A percentile compares a stretch with the other conserved stretches of the same genome.
These are phyloP conservation scores for Oryzias dopingdopingensis DNA, from an alignment of 2,797 vertebrate genomes.

Conservation along the genomic window DNA sequence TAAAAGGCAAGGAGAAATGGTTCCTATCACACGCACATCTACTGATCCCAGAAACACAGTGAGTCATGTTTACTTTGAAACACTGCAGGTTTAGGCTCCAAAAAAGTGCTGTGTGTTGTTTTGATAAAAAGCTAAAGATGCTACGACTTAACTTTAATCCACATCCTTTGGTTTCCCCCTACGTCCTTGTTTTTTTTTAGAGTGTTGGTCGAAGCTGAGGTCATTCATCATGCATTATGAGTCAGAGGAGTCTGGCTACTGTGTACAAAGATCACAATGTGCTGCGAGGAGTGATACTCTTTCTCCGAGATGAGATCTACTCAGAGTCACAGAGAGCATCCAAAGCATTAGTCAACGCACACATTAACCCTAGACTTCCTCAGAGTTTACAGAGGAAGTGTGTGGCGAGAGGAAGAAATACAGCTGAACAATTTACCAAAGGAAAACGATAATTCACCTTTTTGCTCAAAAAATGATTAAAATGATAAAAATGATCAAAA, in stretches of 20 bases:
- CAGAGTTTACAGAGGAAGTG: slow-evolving; percentile 21
- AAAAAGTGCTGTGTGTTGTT: slow-evolving; percentile 54
- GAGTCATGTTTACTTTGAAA: slow-evolving; percentile 55
- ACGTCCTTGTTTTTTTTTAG: slow-evolving; percentile 54
- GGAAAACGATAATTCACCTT: neutral
- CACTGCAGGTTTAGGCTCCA: slow-evolving; percentile 48
- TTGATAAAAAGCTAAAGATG: slow-evolving; percentile 55
- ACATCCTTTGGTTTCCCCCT: slow-evolving; percentile 47
- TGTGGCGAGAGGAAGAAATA: slow-evolving; percentile 17
- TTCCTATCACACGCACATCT: slow-evolving; percentile 35
- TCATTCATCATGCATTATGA: slow-evolving; percentile 73
- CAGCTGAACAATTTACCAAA: slow-evolving; percentile 7
- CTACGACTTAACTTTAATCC: slow-evolving; percentile 41
- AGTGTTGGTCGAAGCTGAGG: slow-evolving; percentile 64
- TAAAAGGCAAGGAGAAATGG: slow-evolving; percentile 22
- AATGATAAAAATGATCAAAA: no score
- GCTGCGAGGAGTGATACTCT: slow-evolving; percentile 57
- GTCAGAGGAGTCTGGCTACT: slow-evolving; percentile 77
- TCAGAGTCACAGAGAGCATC: slow-evolving; percentile 42
- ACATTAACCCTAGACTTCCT: slow-evolving; percentile 54
- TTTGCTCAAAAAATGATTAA: no score
- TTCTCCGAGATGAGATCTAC: slow-evolving; percentile 59
- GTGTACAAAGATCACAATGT: slow-evolving; percentile 62
- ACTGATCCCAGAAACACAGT: slow-evolving; percentile 27
- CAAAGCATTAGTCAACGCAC: slow-evolving; percentile 49